Evolutionary conservation across 2,113 vertebrate species (phyloP).

Genomic region (Clarias batrachus): DNA sequence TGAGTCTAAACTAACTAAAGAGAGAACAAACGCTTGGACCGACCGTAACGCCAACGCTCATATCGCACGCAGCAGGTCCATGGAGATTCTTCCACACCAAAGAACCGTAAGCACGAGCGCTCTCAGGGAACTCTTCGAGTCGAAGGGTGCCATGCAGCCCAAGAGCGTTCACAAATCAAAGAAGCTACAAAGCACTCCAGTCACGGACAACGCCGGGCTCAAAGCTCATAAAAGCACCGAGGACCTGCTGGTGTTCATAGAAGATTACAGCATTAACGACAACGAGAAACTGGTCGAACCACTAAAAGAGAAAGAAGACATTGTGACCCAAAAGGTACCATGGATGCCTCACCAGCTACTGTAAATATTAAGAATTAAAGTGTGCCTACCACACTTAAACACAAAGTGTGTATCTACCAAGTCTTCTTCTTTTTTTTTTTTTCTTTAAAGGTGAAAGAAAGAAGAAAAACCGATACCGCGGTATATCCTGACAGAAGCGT

Average conservation of each 20-base stretch:
- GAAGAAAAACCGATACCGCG: slow-evolving; percentile 64
- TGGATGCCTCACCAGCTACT: neutral
- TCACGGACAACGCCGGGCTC: slow-evolving; percentile 13
- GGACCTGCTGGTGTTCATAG: slow-evolving; percentile 3
- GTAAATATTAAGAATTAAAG: neutral
- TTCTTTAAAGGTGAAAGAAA: slow-evolving; percentile 56
- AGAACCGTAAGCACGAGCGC: slow-evolving; percentile 45
- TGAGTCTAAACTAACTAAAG: slow-evolving; percentile 29
- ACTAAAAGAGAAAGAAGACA: slow-evolving; percentile 30
- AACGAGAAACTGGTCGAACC: neutral
- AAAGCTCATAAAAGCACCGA: slow-evolving; percentile 26
- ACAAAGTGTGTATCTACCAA: too few relatives aligned
- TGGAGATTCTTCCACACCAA: slow-evolving; percentile 53
- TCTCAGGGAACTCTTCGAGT: slow-evolving; percentile 68
- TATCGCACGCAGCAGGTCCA: slow-evolving; percentile 61
- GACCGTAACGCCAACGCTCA: neutral
- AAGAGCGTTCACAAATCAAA: slow-evolving; percentile 7
- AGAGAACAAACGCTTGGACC: slow-evolving; percentile 5
- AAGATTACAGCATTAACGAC: slow-evolving; percentile 36
- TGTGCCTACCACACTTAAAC: too few relatives aligned
- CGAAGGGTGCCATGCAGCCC: slow-evolving; percentile 35
- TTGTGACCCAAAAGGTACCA: slow-evolving; percentile 33
- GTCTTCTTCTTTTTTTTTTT: neutral
- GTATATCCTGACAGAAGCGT: slow-evolving; percentile 60
- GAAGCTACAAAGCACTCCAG: neutral